A percentile compares a stretch with the other conserved stretches of the same genome.
phyloP scores from a whole-genome alignment of 2,888 invertebrate species.

The Pemphredon lugubris region DNA sequence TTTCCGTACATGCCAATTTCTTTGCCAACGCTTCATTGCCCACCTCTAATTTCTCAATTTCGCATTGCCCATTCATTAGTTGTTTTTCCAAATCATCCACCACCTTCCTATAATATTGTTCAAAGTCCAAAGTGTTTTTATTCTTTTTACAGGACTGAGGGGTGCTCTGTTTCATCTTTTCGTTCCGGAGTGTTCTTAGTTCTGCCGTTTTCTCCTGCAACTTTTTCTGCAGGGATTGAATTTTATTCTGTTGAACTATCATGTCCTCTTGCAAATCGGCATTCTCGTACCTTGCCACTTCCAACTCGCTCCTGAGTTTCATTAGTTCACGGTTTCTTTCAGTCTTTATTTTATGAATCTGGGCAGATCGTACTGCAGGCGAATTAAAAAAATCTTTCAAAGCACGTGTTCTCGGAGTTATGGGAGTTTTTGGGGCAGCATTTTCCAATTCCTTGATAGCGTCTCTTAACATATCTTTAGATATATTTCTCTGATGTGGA shows the following conservation, averaged over 20 bases:
- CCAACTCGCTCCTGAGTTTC: slow-evolving; percentile 83
- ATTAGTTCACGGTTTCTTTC: slow-evolving; percentile 82
- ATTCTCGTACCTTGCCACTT: slow-evolving; percentile 85
- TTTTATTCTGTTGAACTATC: slow-evolving; percentile 82
- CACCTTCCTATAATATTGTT: slow-evolving; percentile 80
- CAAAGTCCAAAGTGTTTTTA: slow-evolving; percentile 66
- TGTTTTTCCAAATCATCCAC: slow-evolving; percentile 83
- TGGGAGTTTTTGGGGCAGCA: slow-evolving; percentile 35
- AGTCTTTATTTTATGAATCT: slow-evolving; percentile 75
- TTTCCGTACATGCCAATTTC: slow-evolving; percentile 70
- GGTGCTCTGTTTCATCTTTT: slow-evolving; percentile 73
- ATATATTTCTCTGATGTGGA: slow-evolving; percentile 81
- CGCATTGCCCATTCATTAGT: slow-evolving; percentile 82
- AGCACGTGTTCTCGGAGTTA: slow-evolving; percentile 64
- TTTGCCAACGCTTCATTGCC: slow-evolving; percentile 82
- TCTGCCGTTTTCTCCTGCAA: slow-evolving; percentile 79
- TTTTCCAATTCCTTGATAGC: slow-evolving; percentile 79
- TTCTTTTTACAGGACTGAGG: slow-evolving; percentile 76
- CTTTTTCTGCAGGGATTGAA: slow-evolving; percentile 83
- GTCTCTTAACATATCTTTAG: slow-evolving; percentile 80
- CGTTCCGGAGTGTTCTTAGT: slow-evolving; percentile 77
- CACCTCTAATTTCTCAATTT: slow-evolving; percentile 82
- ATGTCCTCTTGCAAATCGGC: slow-evolving; percentile 85
- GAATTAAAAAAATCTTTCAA: slow-evolving; percentile 74
- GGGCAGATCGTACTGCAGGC: slow-evolving; percentile 70